Base-by-base conservation (phyloP, 2,113 vertebrate genomes). In the Tachysurus vachellii region DNA sequence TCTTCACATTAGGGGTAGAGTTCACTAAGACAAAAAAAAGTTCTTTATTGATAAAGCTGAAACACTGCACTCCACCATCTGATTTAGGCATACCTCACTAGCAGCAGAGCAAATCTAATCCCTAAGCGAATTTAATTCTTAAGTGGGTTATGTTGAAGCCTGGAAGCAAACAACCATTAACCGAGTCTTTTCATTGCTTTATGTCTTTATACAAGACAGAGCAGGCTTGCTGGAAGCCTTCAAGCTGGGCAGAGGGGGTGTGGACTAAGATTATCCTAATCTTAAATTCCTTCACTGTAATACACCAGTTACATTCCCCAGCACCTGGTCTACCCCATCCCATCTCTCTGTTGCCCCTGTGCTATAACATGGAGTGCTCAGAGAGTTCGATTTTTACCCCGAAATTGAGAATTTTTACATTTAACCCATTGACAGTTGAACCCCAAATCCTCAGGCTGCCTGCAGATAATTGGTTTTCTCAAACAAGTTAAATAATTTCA, bases 241-340 rank as follows among this genome's bases (percentile, higher is more conserved):
- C 95, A 95, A 95, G 95, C 93, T 94, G 93, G 80, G 89, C 86
- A 88, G 90, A 50, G 93, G 91, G 90, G 90, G 93, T 89, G 91
- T 91, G 92, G 91, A 92, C 80, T 64, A 88, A 95, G 96, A 97
- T 96, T 96, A 96, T 91, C 95, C 95, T 93, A 93, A 93, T 95
- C 94, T 94, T 91, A 94, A 95, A 97, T 96, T 96, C 96, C 95
- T 96, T 96, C 90, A 92, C 92, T 93, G 94, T 94, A 94, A 92
- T 95, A 93, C 92, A 94, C 94, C 94, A 95, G 92, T 95, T 91
- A 95, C 92, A 88, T 84, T 89, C 89, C 80, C 88, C 87, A 86
- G 66, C 75, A 87, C 31, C 44, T 56, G 11, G 68, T 62, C 81
- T 85, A 80, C 80, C 80, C 88, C 89, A 82, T 80, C 88, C 89